These are phyloP conservation scores for Herpetotheres cachinnans DNA, from an alignment of 2,113 vertebrate genomes.

Conservation along the genomic window DNA sequence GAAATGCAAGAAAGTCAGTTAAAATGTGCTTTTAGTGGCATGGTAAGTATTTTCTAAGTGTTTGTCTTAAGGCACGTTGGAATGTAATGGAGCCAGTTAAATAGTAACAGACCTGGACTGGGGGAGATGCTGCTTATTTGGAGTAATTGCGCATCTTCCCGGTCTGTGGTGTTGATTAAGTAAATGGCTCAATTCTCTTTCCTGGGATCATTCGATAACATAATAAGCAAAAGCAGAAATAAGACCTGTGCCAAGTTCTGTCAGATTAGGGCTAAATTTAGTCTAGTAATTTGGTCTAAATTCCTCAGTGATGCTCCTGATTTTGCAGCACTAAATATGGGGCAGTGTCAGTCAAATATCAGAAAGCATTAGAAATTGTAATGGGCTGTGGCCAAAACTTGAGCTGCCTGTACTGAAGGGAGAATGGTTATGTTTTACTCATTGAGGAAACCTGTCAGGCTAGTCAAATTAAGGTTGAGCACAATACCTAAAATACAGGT, in stretches of 20 bases:
- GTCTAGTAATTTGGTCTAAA: neutral
- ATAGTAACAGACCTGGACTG: neutral
- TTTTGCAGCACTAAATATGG: neutral
- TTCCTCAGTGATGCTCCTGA: neutral
- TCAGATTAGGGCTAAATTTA: neutral
- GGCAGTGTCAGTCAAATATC: neutral
- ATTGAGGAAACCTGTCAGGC: no score
- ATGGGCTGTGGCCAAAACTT: neutral
- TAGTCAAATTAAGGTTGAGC: neutral
- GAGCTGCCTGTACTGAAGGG: neutral
- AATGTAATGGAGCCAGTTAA: neutral
- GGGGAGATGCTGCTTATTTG: neutral
- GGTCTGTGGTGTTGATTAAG: neutral
- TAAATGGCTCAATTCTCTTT: neutral
- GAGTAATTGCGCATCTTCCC: neutral
- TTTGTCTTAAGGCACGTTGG: neutral
- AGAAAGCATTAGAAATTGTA: neutral
- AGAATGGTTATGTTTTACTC: neutral
- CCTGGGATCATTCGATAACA: neutral
- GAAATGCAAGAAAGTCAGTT: neutral
- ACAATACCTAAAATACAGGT: neutral
- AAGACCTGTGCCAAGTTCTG: rapidly evolving
- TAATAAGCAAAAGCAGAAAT: neutral
- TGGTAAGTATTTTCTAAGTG: neutral
- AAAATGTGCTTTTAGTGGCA: neutral